phyloP scores from a whole-genome alignment of 2,888 invertebrate genomes.

The Malthinus seriepunctatus region DNA sequence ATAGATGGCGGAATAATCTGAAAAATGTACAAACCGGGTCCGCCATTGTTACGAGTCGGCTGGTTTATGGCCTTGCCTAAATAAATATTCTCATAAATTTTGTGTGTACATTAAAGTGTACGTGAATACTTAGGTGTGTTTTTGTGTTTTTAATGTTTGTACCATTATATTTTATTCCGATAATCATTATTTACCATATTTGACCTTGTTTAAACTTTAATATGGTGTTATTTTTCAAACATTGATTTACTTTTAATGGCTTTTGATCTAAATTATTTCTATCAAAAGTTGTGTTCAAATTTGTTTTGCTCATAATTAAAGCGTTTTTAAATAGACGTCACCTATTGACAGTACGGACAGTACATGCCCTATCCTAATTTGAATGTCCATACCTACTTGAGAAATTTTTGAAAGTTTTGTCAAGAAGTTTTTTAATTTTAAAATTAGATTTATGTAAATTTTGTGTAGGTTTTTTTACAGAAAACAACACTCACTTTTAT shows the following conservation, averaged over 20 bases:
- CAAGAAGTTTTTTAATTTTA: too few species aligned
- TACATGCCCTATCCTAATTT: too few species aligned
- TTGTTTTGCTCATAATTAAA: conserved; percentile 1
- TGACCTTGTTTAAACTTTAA: conserved; percentile 21
- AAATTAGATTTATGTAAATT: too few species aligned
- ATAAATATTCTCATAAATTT: conserved; percentile 43
- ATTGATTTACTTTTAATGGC: conserved; percentile 51
- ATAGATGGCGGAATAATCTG: conserved; percentile 48
- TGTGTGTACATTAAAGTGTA: conserved; percentile 35
- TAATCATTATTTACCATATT: conserved; percentile 6
- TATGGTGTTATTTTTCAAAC: conserved; percentile 45
- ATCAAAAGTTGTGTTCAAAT: background rate
- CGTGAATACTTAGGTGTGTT: conserved; percentile 39
- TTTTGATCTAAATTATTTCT: conserved; percentile 33
- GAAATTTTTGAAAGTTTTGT: too few species aligned
- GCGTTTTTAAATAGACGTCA: background rate
- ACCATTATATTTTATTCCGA: conserved; percentile 19
- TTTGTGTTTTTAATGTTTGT: conserved; percentile 34
- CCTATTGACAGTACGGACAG: too few species aligned
- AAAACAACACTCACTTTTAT: too few species aligned
- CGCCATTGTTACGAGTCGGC: conserved; percentile 55
- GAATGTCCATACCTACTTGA: too few species aligned
- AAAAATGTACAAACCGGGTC: conserved; percentile 53
- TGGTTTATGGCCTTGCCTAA: conserved; percentile 50
- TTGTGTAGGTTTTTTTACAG: too few species aligned